These are phyloP conservation scores for Drosophila pandora DNA, from an alignment of 1,140 invertebrate genomes.

Conservation along the genomic window DNA sequence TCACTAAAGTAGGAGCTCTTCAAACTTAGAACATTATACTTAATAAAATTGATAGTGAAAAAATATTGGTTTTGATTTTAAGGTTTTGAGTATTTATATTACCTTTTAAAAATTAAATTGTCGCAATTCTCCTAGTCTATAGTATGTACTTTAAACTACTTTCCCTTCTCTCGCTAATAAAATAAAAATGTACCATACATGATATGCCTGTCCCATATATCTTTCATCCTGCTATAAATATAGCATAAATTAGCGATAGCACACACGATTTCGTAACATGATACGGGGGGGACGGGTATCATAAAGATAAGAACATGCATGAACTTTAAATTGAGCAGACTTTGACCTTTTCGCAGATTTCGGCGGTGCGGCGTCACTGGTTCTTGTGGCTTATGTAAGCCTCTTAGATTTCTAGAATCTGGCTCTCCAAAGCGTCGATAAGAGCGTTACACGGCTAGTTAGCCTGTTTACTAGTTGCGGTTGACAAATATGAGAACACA, in stretches of 20 bases:
- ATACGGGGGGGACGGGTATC: slow-evolving; percentile 5
- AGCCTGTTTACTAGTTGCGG: slow-evolving; percentile 19
- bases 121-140: too few relatives aligned
- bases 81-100: too few relatives aligned
- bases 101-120: too few relatives aligned
- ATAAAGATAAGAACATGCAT: slow-evolving; percentile 35
- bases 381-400: slow-evolving; percentile 5
- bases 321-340: slow-evolving; percentile 38
- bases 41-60: too few relatives aligned
- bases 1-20: not conserved
- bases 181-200: not conserved
- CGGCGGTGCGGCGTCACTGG: not conserved
- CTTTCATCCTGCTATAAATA: slow-evolving; percentile 27
- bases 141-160: too few relatives aligned
- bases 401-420: slow-evolving; percentile 8
- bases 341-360: slow-evolving; percentile 28
- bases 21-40: too few relatives aligned
- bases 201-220: slow-evolving; percentile 24
- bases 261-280: slow-evolving; percentile 11
- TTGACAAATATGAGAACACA: not conserved
- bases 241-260: slow-evolving; percentile 19
- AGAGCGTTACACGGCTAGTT: slow-evolving; percentile 18
- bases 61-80: too few relatives aligned
- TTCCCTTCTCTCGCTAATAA: not conserved
- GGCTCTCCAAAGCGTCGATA: slow-evolving; percentile 12